Base-by-base conservation (phyloP, 2,888 invertebrate genomes). In the Spisula solida region DNA sequence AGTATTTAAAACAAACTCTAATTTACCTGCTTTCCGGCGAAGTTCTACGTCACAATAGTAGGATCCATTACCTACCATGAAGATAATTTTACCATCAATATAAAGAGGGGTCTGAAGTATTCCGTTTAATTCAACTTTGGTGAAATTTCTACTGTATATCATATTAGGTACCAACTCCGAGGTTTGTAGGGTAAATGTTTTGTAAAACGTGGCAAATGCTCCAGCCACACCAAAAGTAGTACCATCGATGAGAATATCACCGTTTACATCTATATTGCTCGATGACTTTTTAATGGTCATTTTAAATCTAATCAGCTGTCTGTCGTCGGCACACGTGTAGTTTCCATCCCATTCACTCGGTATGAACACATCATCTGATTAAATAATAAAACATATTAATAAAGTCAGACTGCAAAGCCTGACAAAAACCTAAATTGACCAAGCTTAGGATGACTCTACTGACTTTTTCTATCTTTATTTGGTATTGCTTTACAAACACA, bases 281-380 rank as follows among this genome's bases (percentile, higher is more conserved):
- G 87, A n/a, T n/a, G 90, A 85, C 51, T 85, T 87, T 18, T 90
- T 90, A 70, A 92, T 83, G 79, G 89, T 90, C 83, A 92, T 83
- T 16, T 84, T 20, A 66, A 90, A 92, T 31, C 20, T 41, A 4
- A 88, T 78, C 25, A 87, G 78, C 5, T 75, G 79, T 41, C 70
- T 79, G 47, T 90, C 83, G 29, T 85, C 82, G 4, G 29, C 25
- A 48, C 92, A 92, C 0, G 90, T 88, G 85, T 89, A 92, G 78
- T 87, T 90, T 0, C 92, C 92, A 25, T 60, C 89, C 92, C 92
- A 92, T 29, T 87, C 89, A 88, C 90, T 90, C 0, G 90, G 89
- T 48, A 92, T 89, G 51, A 92, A 90, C 4, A 79, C 85, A 60
- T 88, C 82, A 29, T 79, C 92, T 92, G 14, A 12, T 18, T 34